Conservation (phyloP, 2,797 vertebrate species). For the Odontamblyopus lacepedii region DNA sequence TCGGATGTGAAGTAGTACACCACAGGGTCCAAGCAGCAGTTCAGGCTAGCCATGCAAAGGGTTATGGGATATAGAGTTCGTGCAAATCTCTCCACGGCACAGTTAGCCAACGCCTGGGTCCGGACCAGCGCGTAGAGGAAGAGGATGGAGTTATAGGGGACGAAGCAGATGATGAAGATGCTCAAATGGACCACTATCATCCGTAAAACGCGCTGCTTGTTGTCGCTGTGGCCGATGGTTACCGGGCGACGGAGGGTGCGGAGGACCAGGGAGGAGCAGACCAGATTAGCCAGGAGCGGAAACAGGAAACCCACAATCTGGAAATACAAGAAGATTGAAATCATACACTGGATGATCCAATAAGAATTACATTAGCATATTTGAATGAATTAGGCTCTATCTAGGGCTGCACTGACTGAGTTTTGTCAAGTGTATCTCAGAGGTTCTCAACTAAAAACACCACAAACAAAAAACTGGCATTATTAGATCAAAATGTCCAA, state of each 20-base stretch:
- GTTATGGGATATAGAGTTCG: constrained; percentile 94
- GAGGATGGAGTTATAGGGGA: constrained; percentile 97
- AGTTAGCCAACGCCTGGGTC: constrained; percentile 90
- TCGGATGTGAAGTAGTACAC: constrained; percentile 98
- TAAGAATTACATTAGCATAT: too few species aligned
- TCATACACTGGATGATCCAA: neutral
- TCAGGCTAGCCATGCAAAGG: constrained; percentile 90
- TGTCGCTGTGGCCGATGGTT: constrained; percentile 88
- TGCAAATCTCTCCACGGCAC: constrained; percentile 89
- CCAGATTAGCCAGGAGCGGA: constrained; percentile 90
- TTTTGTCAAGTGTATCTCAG: too few species aligned
- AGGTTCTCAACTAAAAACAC: too few species aligned
- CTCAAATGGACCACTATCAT: constrained; percentile 96
- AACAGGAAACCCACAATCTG: constrained; percentile 91
- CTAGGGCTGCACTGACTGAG: too few species aligned
- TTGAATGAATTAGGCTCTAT: too few species aligned
- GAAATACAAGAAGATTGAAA: constrained; percentile 6
- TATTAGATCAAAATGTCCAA: neutral
- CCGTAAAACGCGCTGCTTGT: constrained; percentile 91
- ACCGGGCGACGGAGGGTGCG: constrained; percentile 89
- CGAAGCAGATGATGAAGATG: constrained; percentile 96
- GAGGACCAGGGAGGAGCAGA: constrained; percentile 92
- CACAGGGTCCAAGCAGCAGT: constrained; percentile 97
- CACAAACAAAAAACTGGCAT: neutral
- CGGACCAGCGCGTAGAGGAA: constrained; percentile 94